Evolutionary conservation across 2,113 vertebrate species (phyloP).

Genomic region (Ornithorhynchus anatinus): DNA sequence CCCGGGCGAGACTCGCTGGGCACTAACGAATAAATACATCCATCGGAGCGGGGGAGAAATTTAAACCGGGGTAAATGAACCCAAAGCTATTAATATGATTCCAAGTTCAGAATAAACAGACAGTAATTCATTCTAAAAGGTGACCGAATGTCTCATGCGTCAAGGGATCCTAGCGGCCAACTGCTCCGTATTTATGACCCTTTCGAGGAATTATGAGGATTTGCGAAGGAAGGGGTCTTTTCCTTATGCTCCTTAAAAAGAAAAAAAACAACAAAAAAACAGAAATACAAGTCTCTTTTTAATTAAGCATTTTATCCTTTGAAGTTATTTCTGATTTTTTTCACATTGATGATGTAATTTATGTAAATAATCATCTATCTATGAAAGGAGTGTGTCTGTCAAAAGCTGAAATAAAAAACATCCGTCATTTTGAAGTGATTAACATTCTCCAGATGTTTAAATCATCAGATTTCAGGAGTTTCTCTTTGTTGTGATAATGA

Average conservation of each 20-base stretch:
- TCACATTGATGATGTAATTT: conserved; percentile 83
- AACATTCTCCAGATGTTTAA: conserved; percentile 89
- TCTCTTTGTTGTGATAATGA: conserved; percentile 92
- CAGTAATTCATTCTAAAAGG: conserved; percentile 1
- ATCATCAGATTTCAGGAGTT: conserved; percentile 88
- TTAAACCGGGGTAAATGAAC: background rate
- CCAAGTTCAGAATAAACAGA: background rate
- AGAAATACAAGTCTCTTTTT: conserved; percentile 72
- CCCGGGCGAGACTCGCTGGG: background rate
- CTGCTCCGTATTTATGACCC: background rate
- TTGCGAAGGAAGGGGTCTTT: conserved; percentile 23
- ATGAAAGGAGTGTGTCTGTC: conserved; percentile 82
- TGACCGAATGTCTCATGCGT: accelerated
- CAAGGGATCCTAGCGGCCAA: background rate
- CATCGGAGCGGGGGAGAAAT: background rate
- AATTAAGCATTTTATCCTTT: conserved; percentile 74
- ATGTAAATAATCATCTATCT: conserved; percentile 84
- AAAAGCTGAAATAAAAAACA: conserved; percentile 85
- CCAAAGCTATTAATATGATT: background rate
- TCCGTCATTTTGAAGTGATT: conserved; percentile 90
- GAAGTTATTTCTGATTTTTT: conserved; percentile 71
- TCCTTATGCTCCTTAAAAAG: conserved; percentile 21
- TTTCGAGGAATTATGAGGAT: background rate
- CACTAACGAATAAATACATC: too few species aligned
- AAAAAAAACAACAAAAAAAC: conserved; percentile 35